Base-by-base conservation (phyloP, 1,140 invertebrate genomes). In the Olivierus martensii region DNA sequence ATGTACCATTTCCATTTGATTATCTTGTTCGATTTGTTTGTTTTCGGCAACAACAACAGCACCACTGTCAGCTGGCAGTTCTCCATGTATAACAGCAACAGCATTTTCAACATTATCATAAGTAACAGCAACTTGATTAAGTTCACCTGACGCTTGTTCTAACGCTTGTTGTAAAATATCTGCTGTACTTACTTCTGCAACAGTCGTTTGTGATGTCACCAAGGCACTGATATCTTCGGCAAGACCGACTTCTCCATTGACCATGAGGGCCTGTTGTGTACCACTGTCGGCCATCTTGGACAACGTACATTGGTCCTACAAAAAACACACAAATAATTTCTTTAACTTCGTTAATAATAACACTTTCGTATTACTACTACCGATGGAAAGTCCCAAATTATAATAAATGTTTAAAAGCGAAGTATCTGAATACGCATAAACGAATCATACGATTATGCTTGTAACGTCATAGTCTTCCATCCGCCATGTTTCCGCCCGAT, bases 81-180 rank as follows among this genome's bases (percentile, higher is more conserved):
- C 49, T 14, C 41, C 51, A 15, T 51, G 55, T 18, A 51, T 55
- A n/a, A 44, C 18, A 7, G 48, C 44, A 41, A 61, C 53, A 38
- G 48, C 53, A 53, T 51, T 59, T 15, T 58, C 55, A 34, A 51
- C 59, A 44, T 46, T 49, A 39, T 53, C 49, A 28, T 60, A 45
- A 15, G 54, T 53, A 10, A 48, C 51, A 22, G 46, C 53, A 44
- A 49, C 51, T 22, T 57, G 48, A 42, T 51, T 38, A 28, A 53
- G 56, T 18, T 42, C 58, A 11, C 64, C 59, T 22, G 67, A 28
- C 28, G 28, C 65, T 55, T 69, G 68, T 36, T 62, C 63, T 12
- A 73, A 56, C 17, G 67, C 68, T 58, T 68, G 64, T 35, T 69
- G 66, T 41, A 72, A 57, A 38, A 71, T 65, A 59, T 71, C 71